Percentiles rank a stretch among this genome's conserved stretches.
These are phyloP conservation scores for Metellina segmentata DNA, from an alignment of 2,888 invertebrate species.

Conservation along the genomic window DNA sequence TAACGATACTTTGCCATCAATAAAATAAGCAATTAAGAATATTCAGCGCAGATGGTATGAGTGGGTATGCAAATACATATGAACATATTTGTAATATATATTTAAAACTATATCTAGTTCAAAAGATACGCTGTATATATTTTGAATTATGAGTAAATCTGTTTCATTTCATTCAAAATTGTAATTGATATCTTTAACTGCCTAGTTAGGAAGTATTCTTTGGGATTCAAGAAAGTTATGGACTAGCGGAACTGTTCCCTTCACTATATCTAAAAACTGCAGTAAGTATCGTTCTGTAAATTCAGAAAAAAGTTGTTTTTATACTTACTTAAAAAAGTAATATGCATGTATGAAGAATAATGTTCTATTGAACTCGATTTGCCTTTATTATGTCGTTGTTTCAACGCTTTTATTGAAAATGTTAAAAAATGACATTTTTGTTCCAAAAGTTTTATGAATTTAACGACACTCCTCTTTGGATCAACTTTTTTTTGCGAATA, in stretches of 20 bases:
- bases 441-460: no score
- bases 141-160: background rate
- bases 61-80: background rate
- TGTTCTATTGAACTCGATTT: background rate
- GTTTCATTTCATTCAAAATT: background rate
- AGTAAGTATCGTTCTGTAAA: constrained; percentile 12
- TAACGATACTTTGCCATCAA: no score
- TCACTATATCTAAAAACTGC: constrained; percentile 23
- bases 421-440: background rate
- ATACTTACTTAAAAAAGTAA: background rate
- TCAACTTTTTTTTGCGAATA: no score
- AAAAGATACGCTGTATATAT: background rate
- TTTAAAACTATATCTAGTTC: background rate
- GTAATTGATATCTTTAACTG: background rate
- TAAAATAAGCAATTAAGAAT: no score
- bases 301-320: background rate
- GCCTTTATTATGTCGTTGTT: background rate
- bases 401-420: background rate
- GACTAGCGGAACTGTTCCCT: constrained; percentile 29
- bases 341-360: no score
- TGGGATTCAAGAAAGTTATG: constrained; percentile 11
- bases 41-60: background rate
- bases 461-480: no score
- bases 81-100: background rate
- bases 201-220: constrained; percentile 15